Conservation (phyloP, 2,888 invertebrate species). For the Cotesia congregata region DNA sequence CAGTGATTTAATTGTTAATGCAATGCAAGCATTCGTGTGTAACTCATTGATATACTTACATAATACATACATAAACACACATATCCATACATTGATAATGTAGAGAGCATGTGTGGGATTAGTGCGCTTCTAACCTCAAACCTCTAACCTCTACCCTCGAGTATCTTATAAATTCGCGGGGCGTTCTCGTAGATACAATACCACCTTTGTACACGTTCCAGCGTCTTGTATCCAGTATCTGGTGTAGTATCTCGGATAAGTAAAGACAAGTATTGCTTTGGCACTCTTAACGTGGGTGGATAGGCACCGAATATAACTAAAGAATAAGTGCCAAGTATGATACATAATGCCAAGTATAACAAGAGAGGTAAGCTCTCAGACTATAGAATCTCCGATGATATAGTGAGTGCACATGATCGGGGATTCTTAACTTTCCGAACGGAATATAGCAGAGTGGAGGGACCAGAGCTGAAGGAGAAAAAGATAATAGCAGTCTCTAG, state of each 20-base stretch:
- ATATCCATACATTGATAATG: background rate
- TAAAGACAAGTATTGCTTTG: background rate
- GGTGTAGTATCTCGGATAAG: background rate
- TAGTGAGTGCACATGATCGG: conserved; percentile 24
- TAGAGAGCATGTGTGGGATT: background rate
- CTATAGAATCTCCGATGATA: conserved; percentile 25
- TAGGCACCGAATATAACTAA: background rate
- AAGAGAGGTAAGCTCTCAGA: conserved; percentile 21
- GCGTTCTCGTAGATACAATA: background rate
- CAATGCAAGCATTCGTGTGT: background rate
- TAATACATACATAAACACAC: background rate
- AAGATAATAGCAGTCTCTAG: too few relatives aligned
- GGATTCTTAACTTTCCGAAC: conserved; percentile 4
- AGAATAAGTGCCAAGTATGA: background rate
- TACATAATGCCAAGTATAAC: conserved; percentile 2
- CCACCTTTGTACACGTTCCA: background rate
- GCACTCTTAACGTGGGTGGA: background rate
- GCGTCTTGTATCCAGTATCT: too few relatives aligned
- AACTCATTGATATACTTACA: background rate
- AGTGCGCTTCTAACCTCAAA: background rate
- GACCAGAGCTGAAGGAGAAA: background rate
- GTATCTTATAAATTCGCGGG: background rate
- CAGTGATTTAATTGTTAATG: background rate
- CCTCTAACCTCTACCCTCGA: background rate
- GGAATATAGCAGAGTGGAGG: too few relatives aligned